Conservation (phyloP, 2,797 vertebrate species). For the Lepidocolaptes lacrymiger region DNA sequence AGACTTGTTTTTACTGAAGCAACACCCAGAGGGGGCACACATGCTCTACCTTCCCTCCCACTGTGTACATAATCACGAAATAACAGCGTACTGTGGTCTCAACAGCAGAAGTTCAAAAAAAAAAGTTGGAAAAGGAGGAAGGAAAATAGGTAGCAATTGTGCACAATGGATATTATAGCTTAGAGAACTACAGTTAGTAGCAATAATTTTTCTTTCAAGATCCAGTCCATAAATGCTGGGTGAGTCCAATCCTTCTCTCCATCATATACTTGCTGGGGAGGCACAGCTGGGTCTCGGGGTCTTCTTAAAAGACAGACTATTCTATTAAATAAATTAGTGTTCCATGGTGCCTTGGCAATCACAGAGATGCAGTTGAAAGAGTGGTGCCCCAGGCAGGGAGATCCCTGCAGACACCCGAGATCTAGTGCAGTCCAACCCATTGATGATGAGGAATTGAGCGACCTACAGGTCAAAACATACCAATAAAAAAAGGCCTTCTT, state of each 20-base stretch:
- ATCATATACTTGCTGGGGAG: not conserved
- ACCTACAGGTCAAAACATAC: not conserved
- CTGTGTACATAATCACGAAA: fast-evolving
- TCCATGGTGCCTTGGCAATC: not conserved
- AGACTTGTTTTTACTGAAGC: not conserved
- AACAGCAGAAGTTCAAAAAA: not conserved
- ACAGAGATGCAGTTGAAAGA: not conserved
- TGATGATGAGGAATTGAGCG: not conserved
- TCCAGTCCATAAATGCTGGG: not conserved
- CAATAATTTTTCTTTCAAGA: not conserved
- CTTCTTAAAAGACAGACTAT: not conserved
- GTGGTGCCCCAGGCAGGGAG: not conserved
- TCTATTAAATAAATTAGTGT: not conserved
- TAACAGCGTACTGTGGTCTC: not conserved
- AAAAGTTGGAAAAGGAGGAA: not conserved
- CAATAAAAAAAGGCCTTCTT: not conserved
- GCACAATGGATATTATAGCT: not conserved
- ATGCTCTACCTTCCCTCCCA: not conserved
- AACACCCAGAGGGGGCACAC: not conserved
- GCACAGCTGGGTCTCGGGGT: not conserved
- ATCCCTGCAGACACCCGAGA: not conserved
- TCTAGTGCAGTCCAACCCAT: not conserved
- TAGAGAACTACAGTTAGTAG: not conserved
- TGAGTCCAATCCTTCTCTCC: not conserved
- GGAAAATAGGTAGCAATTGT: not conserved